Evolutionary conservation across 2,113 vertebrate species (phyloP).

Genomic region (Elachura formosa): DNA sequence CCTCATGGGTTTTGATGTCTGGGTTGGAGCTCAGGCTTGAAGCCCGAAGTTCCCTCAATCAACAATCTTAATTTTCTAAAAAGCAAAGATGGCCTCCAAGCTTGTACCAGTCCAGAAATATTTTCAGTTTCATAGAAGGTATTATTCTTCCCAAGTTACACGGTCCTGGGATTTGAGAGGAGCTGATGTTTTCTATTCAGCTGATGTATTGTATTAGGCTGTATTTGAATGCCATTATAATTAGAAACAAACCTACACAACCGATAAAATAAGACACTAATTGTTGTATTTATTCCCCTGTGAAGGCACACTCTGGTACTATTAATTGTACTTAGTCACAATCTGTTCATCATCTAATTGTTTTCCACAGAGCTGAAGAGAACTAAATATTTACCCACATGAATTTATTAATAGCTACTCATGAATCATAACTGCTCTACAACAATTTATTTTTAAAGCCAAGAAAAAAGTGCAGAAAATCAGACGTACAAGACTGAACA

Average conservation of each 20-base stretch:
- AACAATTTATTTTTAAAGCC: background rate
- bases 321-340: slow-evolving; percentile 60
- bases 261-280: slow-evolving; percentile 42
- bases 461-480: background rate
- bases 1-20: rapidly evolving
- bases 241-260: slow-evolving; percentile 39
- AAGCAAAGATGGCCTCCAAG: background rate
- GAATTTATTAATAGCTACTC: slow-evolving; percentile 23
- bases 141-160: background rate
- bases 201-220: background rate
- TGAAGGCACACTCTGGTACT: background rate
- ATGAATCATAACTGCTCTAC: slow-evolving; percentile 12
- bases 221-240: background rate
- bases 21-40: background rate
- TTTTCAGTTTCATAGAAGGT: background rate
- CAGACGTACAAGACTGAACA: rapidly evolving
- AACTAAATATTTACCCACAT: slow-evolving; percentile 57
- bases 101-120: background rate
- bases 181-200: background rate
- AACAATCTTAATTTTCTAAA: background rate
- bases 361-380: slow-evolving; percentile 11
- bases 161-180: background rate
- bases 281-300: slow-evolving; percentile 49
- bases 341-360: slow-evolving; percentile 41
- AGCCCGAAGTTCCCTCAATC: background rate